Base-by-base conservation (phyloP, 1,140 invertebrate genomes). In the Lasioglossum albipes region DNA sequence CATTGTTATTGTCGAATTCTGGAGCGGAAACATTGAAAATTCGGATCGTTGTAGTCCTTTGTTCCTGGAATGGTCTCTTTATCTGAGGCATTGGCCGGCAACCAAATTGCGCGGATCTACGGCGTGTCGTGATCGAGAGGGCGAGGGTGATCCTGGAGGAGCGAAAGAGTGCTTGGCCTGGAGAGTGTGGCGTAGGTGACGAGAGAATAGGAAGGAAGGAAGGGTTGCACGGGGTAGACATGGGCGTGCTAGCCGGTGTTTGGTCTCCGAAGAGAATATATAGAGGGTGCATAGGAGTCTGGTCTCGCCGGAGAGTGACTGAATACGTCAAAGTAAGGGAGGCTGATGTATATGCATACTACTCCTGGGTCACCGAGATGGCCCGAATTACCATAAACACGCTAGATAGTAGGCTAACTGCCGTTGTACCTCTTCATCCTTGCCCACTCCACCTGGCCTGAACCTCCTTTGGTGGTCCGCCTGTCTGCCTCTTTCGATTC, bases 281-380 rank as follows among this genome's bases (percentile, higher is more conserved):
- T 70, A 68, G 75, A 79, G 84, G 72, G 73, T 74, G 65, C 27
- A 66, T 59, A 65, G 78, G 79, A 57, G 75, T 69, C 67, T 74
- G 84, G 72, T 75, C 36, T 5, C 22, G 67, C 62, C 18, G 49
- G 69, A 68, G 81, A 79, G 69, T 45, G 81, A 68, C 81, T 75
- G 85, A 84, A 83, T 74, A 70, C 89, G 85, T 90, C 89, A 90
- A 90, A 90, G 89, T 81, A 85, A 85, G 83, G 85, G 78, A 82
- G 73, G 71, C 83, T 86, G 87, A 90, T 90, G 89, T 90, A 90
- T 90, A 90, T 90, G 89, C 89, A 90, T 90, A 88, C 81, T 88
- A 83, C 88, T 86, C 84, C 65, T 70, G 83, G 89, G 86, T 89
- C 87, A 89, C 70, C 83, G 84, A 87, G 81, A 89, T 89, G 86